Percentiles rank a stretch among this genome's conserved stretches.
phyloP scores from a whole-genome alignment of 2,113 vertebrate genomes.

The Paraplagusia blochii region DNA sequence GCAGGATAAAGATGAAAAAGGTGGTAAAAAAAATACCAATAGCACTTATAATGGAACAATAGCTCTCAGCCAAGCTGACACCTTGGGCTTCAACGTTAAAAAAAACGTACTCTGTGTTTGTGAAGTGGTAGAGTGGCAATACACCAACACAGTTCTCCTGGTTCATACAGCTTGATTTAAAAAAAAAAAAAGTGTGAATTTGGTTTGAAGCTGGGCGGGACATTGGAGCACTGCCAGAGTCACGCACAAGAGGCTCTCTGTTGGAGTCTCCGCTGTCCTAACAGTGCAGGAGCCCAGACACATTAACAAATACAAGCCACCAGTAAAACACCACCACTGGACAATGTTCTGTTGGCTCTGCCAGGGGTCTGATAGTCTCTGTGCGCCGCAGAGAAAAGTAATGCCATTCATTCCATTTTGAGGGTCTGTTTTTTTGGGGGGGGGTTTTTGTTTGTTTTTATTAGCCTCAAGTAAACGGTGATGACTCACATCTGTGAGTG shows the following conservation, averaged over 20 bases:
- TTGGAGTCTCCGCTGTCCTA: slow-evolving; percentile 46
- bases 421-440: slow-evolving; percentile 32
- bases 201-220: slow-evolving; percentile 64
- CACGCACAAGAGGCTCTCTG: slow-evolving; percentile 71
- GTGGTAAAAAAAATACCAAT: slow-evolving; percentile 52
- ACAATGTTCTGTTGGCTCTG: slow-evolving; percentile 49
- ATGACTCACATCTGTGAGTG: slow-evolving; percentile 44
- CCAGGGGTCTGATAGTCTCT: slow-evolving; percentile 51
- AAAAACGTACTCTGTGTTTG: slow-evolving; percentile 20
- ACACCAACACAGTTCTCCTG: slow-evolving; percentile 62
- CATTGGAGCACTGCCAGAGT: slow-evolving; percentile 66
- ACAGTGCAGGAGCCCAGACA: slow-evolving; percentile 57
- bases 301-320: slow-evolving; percentile 70
- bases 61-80: slow-evolving; percentile 47
- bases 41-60: slow-evolving; percentile 40
- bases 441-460: too few species aligned
- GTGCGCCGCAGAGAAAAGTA: slow-evolving; percentile 35
- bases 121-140: slow-evolving; percentile 50
- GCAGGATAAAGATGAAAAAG: slow-evolving; percentile 40
- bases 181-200: slow-evolving; percentile 60
- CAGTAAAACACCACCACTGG: slow-evolving; percentile 67
- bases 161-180: slow-evolving; percentile 70
- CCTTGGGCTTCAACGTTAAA: slow-evolving; percentile 42
- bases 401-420: slow-evolving; percentile 50
- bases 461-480: slow-evolving; percentile 29